Base-by-base conservation (phyloP, 2,113 vertebrate species). In the Propithecus coquereli region DNA sequence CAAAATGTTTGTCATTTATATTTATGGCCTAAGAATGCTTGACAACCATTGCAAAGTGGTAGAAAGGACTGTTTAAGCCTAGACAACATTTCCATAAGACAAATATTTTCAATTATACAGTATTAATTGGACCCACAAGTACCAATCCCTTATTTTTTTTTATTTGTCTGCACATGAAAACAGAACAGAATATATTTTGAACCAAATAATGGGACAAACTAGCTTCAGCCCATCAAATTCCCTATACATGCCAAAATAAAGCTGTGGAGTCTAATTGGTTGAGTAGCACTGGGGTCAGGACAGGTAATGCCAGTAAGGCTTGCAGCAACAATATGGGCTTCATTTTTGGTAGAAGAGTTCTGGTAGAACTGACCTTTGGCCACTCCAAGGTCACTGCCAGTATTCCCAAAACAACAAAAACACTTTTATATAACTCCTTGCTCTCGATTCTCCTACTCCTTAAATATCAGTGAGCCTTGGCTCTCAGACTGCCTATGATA, bases 1-100 rank as follows among this genome's bases (percentile, higher is more conserved):
- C 94, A 97, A 95, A 96, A 95, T 95, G 93, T 94, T 97, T 97
- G 86, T 97, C 96, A 95, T 96, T 97, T 97, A 92, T 91, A 97
- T 97, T 96, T 97, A 92, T 95, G 93, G 74, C 86, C 76, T 92
- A 83, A 97, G 70, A 92, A 90, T 96, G 89, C 97, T 93, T 97
- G 90, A 96, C 94, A 96, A 95, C 83, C 90, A 96, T 71, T 95
- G 65, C 50, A 96, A 27, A 90, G 47, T 80, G 27, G 34, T 95
- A 94, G 27, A 59, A 95, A 94, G 65, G 34, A 92, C 54, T 96
- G 34, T 97, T 96, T 91, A 95, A 95, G 52, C 70, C 74, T 74
- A 92, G 80, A 61, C n/a, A 87, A 32, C 95, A 94, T 95, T 96
- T 90, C 50, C 68, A 81, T 87, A 89, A 96, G 96, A 85, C 47